A percentile compares a stretch with the other conserved stretches of the same genome.
phyloP scores from a whole-genome alignment of 2,113 vertebrate species.

The Brachyhypopomus occidentalis region DNA sequence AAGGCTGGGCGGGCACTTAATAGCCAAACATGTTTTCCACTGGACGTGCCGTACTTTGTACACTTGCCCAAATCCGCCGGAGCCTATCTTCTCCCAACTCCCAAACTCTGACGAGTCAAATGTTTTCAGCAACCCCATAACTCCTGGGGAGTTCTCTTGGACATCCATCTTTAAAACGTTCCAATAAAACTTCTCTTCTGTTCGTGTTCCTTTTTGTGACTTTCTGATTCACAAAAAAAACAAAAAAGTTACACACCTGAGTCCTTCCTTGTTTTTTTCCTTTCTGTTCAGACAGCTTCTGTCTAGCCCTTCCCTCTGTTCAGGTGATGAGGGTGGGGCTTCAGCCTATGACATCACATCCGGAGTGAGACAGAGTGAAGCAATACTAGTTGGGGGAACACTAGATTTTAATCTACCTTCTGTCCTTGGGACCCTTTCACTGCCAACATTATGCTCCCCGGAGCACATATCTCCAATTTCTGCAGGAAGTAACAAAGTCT shows the following conservation, averaged over 20 bases:
- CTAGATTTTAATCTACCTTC: neutral
- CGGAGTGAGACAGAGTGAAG: constrained; percentile 56
- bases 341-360: constrained; percentile 73
- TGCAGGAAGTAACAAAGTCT: constrained; percentile 25
- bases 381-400: constrained; percentile 24
- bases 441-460: neutral
- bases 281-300: constrained; percentile 52
- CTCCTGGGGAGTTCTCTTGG: constrained; percentile 78
- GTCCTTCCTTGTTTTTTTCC: constrained; percentile 72
- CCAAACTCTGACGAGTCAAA: constrained; percentile 88
- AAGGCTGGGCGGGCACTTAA: constrained; percentile 94
- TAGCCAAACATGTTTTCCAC: constrained; percentile 98
- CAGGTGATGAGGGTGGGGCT: constrained; percentile 78
- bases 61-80: constrained; percentile 95
- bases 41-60: constrained; percentile 94
- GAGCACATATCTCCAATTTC: constrained; percentile 3
- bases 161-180: constrained; percentile 77
- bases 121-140: constrained; percentile 88
- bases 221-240: constrained; percentile 53
- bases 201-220: constrained; percentile 47
- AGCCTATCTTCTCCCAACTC: constrained; percentile 95
- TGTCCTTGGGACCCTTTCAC: neutral
- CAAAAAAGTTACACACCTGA: constrained; percentile 60
- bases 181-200: constrained; percentile 45
- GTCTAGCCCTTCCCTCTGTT: constrained; percentile 66